Percentiles rank a stretch among this genome's conserved stretches.
phyloP scores from a whole-genome alignment of 2,888 invertebrate species.

The Teleiodes luculella region DNA sequence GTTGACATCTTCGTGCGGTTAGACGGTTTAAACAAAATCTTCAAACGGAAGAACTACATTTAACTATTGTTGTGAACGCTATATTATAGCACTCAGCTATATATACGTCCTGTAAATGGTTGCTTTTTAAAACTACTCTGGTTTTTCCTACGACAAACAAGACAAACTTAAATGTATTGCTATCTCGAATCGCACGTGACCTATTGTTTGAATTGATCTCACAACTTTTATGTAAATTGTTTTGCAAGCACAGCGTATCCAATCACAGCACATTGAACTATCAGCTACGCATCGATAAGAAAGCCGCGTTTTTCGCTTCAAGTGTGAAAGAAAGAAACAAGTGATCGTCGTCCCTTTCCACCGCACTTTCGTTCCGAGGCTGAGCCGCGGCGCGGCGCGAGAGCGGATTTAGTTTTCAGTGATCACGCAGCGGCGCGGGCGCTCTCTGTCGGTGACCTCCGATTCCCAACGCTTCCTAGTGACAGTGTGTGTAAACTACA shows the following conservation, averaged over 20 bases:
- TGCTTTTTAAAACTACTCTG: too few relatives aligned
- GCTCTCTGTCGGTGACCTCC: constrained; percentile 69
- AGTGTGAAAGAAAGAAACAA: constrained; percentile 67
- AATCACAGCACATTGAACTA: constrained; percentile 34
- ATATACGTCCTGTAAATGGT: too few relatives aligned
- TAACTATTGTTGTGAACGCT: too few relatives aligned
- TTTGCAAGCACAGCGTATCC: constrained; percentile 12
- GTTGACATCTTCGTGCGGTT: not conserved
- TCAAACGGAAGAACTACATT: not conserved
- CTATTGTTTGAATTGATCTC: constrained; percentile 5
- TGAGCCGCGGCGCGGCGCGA: constrained; percentile 38
- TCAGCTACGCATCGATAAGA: constrained; percentile 47
- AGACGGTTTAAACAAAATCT: not conserved
- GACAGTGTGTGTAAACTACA: constrained; percentile 54
- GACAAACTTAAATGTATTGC: not conserved
- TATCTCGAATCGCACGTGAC: not conserved
- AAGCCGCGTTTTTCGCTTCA: constrained; percentile 52
- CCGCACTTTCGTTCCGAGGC: constrained; percentile 62
- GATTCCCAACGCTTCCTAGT: constrained; percentile 63
- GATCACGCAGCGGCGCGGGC: constrained; percentile 61
- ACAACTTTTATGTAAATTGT: constrained; percentile 1
- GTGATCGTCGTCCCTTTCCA: constrained; percentile 67
- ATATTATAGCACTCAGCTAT: too few relatives aligned
- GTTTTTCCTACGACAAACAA: too few relatives aligned
- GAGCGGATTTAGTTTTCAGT: constrained; percentile 70